A percentile compares a stretch with the other conserved stretches of the same genome.
Evolutionary conservation across 2,888 invertebrate species (phyloP).

Genomic region (Azorinus chamasolen): DNA sequence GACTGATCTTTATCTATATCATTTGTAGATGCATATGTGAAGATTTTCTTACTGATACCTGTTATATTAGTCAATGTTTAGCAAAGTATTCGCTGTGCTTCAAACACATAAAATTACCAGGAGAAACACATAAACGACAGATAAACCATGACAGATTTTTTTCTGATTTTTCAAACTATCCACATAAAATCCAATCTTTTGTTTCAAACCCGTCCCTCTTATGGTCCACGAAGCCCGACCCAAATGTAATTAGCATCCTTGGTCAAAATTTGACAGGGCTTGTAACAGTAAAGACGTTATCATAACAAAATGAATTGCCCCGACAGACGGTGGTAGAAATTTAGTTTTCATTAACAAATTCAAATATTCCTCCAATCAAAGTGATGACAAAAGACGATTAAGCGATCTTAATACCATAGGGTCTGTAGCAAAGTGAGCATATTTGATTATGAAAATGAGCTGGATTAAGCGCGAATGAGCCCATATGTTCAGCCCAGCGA

Average conservation of each 20-base stretch:
- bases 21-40: no score
- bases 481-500: conserved; percentile 59
- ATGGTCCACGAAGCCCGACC: no score
- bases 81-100: no score
- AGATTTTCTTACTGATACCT: no score
- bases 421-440: conserved; percentile 57
- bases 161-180: no score
- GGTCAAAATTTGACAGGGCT: conserved; percentile 31
- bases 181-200: no score
- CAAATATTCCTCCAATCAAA: conserved; percentile 62
- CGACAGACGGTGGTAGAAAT: conserved; percentile 62
- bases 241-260: not conserved
- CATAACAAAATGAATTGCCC: conserved; percentile 53
- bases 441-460: conserved; percentile 69
- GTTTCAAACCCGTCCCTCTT: no score
- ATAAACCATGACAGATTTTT: no score
- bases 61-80: no score
- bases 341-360: conserved; percentile 69
- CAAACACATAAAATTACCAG: no score
- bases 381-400: conserved; percentile 61
- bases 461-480: conserved; percentile 44
- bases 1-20: no score
- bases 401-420: conserved; percentile 55
- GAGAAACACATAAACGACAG: no score
- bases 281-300: conserved; percentile 53